These are phyloP conservation scores for Megaceryle alcyon DNA, from an alignment of 2,797 vertebrate genomes.

Conservation along the genomic window DNA sequence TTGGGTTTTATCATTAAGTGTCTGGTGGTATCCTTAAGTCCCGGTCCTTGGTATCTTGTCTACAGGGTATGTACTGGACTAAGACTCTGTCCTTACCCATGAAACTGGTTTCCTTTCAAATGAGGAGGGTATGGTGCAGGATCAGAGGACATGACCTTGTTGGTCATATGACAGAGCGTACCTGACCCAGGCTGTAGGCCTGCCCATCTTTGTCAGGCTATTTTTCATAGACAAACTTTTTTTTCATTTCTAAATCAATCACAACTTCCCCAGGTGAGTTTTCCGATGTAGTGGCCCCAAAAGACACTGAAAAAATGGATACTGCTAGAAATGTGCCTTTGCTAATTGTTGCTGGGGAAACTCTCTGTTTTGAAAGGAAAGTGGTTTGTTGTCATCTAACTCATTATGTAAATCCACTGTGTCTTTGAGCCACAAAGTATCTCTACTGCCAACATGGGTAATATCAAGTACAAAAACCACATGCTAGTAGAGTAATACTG, in stretches of 20 bases:
- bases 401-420: not conserved
- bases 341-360: not conserved
- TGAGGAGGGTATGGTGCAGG: not conserved
- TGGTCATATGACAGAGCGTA: not conserved
- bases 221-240: not conserved
- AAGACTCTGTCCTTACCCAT: not conserved
- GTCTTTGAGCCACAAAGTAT: not conserved
- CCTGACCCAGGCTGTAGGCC: not conserved
- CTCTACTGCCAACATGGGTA: not conserved
- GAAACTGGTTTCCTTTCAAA: not conserved
- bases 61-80: not conserved
- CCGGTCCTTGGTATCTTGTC: accelerated
- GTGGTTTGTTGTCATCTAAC: not conserved
- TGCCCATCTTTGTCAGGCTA: not conserved
- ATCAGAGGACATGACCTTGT: not conserved
- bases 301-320: not conserved
- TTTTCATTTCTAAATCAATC: not conserved
- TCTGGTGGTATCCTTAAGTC: not conserved
- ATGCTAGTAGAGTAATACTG: not conserved
- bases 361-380: not conserved
- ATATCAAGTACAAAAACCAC: not conserved
- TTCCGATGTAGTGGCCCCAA: not conserved
- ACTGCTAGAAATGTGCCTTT: not conserved
- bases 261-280: not conserved
- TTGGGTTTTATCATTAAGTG: not conserved